These are phyloP conservation scores for Serranus cabrilla DNA, from an alignment of 2,797 vertebrate species.

Conservation along the genomic window DNA sequence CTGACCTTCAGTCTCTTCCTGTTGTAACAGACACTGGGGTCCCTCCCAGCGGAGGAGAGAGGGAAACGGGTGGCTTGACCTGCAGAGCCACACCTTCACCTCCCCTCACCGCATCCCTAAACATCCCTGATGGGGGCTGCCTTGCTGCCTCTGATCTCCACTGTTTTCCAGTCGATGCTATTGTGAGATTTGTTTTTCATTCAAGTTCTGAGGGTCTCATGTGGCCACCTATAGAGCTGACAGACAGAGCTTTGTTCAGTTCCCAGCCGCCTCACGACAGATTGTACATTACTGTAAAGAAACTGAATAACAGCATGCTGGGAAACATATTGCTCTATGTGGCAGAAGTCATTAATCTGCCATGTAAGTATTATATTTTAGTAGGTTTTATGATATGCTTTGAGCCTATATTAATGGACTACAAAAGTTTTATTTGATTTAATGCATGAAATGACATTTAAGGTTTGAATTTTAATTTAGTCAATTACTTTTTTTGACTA, in stretches of 20 bases:
- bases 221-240: constrained; percentile 58
- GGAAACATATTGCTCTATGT: neutral
- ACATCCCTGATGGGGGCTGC: constrained; percentile 55
- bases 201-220: constrained; percentile 45
- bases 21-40: constrained; percentile 65
- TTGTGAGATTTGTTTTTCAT: constrained; percentile 79
- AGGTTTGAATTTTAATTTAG: neutral
- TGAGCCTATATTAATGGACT: no score
- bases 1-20: constrained; percentile 79
- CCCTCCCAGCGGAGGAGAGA: constrained; percentile 68
- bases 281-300: neutral
- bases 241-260: constrained; percentile 46
- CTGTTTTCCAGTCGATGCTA: constrained; percentile 60
- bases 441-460: neutral
- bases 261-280: constrained; percentile 20
- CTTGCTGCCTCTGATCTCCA: constrained; percentile 64
- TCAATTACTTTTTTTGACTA: no score
- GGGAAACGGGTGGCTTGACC: constrained; percentile 70
- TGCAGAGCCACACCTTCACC: constrained; percentile 64
- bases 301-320: neutral
- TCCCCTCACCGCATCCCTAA: constrained; percentile 37
- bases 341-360: neutral
- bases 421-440: neutral
- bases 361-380: neutral
- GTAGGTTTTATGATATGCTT: no score